Base-by-base conservation (phyloP, 2,113 vertebrate genomes). In the Ictidomys tridecemlineatus region DNA sequence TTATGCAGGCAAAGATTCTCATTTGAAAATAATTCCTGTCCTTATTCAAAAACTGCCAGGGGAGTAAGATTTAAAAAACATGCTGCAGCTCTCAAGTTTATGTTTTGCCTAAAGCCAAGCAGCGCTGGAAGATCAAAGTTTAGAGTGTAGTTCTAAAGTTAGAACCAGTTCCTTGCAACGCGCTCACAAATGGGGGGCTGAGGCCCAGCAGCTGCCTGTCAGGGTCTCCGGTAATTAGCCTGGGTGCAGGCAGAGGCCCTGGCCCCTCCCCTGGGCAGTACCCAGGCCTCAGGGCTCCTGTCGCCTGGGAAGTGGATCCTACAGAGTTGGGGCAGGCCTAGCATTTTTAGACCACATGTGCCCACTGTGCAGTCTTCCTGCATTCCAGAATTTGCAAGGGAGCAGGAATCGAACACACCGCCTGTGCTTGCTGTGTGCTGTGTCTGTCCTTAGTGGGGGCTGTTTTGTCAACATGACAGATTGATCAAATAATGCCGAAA, bases 21-120 rank as follows among this genome's bases (percentile, higher is more conserved):
- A 97, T 98, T 98, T 97, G 96, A 98, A 97, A 98, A 98, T 98
- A 98, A 98, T 98, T 98, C 98, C 92, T 98, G 96, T 97, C 96
- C 96, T 97, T 98, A 96, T 97, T 97, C 97, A 93, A 56, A 97
- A 97, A 97, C 95, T 96, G 94, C 97, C 98, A 97, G 95, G 96
- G 95, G 97, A 97, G 95, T 98, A 97, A 97, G 97, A 98, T 98
- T 96, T 97, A 94, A 98, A 98, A 98, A 98, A 97, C 96, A 97
- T 98, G 98, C 96, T 97, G 91, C 76, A 97, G 97, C 95, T 97
- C 97, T 98, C 88, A 92, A 97, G 97, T 97, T 94, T 96, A 95
- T 97, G 97, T 98, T 98, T 98, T 97, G 98, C 98, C 98, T 95
- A 96, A 94, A 97, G 97, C 98, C 96, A 97, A 72, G 91, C 97